These are phyloP conservation scores for Sebastes steindachneri DNA, from an alignment of 2,797 vertebrate species.

Conservation along the genomic window DNA sequence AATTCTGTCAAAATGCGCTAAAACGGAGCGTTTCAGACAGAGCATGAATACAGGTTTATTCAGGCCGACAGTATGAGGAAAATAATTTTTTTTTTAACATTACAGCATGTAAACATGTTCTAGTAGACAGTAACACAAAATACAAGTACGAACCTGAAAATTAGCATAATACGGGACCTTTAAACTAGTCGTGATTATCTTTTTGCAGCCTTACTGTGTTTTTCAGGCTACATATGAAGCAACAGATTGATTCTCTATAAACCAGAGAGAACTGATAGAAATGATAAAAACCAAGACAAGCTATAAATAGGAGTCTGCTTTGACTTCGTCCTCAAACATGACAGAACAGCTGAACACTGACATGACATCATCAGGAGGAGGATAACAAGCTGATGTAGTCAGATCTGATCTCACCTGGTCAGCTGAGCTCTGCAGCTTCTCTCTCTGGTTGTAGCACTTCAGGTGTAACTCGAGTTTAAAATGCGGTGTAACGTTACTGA, in stretches of 20 bases:
- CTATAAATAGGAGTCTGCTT: not conserved
- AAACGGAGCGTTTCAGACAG: no score
- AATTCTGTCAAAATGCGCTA: no score
- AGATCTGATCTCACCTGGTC: conserved; percentile 5
- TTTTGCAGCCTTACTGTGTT: no score
- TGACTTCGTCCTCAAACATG: not conserved
- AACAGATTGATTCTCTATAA: not conserved
- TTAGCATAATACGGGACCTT: no score
- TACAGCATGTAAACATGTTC: no score
- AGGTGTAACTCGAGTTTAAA: not conserved
- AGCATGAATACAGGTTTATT: no score
- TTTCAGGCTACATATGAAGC: no score
- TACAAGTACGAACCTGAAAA: no score
- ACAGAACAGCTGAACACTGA: not conserved
- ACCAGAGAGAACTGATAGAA: not conserved
- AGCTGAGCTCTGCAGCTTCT: not conserved
- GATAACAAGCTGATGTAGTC: not conserved
- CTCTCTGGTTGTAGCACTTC: not conserved
- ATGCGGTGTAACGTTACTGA: no score
- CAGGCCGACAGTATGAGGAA: fast-evolving
- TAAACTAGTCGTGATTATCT: no score
- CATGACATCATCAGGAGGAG: not conserved
- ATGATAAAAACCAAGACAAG: not conserved
- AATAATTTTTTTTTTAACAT: fast-evolving
- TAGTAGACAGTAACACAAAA: no score